These are phyloP conservation scores for Jordanella pulchra DNA, from an alignment of 2,797 vertebrate species.

Conservation along the genomic window DNA sequence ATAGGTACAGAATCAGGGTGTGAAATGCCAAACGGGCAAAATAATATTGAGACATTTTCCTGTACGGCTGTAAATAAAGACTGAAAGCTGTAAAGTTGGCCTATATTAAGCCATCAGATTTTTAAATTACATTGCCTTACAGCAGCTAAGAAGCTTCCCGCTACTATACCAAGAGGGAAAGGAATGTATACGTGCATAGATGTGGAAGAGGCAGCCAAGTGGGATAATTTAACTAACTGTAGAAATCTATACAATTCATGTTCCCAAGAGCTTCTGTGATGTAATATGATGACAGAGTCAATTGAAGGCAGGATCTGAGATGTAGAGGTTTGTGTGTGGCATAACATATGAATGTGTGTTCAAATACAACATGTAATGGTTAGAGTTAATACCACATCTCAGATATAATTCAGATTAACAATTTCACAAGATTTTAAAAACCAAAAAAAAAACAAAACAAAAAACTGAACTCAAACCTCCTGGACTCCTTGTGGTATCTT, in stretches of 20 bases:
- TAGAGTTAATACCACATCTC: not conserved
- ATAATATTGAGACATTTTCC: not conserved
- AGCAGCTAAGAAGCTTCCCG: slow-evolving; percentile 2
- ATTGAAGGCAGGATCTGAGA: slow-evolving; percentile 6
- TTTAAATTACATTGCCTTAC: not conserved
- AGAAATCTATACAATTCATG: slow-evolving; percentile 1
- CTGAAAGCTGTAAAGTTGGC: not conserved
- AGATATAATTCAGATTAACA: not conserved
- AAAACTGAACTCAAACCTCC: not conserved
- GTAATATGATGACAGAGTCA: slow-evolving; percentile 21
- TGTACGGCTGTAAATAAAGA: not conserved
- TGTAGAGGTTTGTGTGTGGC: slow-evolving; percentile 3
- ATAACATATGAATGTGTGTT: not conserved
- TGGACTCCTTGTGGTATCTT: too few relatives aligned
- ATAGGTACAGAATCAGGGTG: not conserved
- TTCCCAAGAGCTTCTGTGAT: slow-evolving; percentile 26
- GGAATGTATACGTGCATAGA: slow-evolving; percentile 10
- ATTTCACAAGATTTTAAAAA: not conserved
- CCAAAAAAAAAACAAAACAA: not conserved
- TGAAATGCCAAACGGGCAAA: not conserved
- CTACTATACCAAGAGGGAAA: not conserved
- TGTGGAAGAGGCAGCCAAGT: slow-evolving; percentile 41
- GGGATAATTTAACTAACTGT: slow-evolving; percentile 39
- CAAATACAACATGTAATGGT: not conserved
- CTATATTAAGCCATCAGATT: not conserved